Percentiles rank a stretch among this genome's conserved stretches.
phyloP scores from a whole-genome alignment of 2,888 invertebrate genomes.

The Acanthosoma haemorrhoidale region DNA sequence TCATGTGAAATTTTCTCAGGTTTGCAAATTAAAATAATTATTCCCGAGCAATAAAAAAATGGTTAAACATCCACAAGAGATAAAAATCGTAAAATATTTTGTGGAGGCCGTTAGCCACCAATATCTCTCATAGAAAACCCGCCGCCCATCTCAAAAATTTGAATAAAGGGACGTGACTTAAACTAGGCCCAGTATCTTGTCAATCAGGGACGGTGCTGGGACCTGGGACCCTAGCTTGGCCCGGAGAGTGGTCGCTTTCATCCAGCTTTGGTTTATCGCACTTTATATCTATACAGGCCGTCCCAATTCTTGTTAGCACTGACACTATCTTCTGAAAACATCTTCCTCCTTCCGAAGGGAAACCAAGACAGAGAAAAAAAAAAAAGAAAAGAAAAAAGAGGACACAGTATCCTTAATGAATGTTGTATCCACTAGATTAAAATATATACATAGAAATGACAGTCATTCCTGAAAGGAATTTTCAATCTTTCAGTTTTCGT shows the following conservation, averaged over 20 bases:
- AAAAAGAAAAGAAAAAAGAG: neutral
- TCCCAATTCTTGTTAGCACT: constrained; percentile 12
- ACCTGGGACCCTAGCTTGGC: neutral
- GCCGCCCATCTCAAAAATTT: no score
- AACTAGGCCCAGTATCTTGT: neutral
- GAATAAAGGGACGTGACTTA: neutral
- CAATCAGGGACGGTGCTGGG: no score
- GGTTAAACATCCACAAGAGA: no score
- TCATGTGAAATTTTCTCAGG: no score
- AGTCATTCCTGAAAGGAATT: constrained; percentile 13
- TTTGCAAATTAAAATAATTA: no score
- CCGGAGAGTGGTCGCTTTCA: neutral
- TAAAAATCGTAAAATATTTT: no score
- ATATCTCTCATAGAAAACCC: no score
- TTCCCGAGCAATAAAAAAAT: no score
- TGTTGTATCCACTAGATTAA: constrained; percentile 16
- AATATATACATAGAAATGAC: constrained; percentile 11
- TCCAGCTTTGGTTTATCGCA: neutral
- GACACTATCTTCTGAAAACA: constrained; percentile 17
- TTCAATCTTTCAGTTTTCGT: neutral
- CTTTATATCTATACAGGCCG: constrained; percentile 6
- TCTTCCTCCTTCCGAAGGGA: neutral
- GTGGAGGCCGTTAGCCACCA: no score
- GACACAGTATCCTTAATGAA: constrained; percentile 5
- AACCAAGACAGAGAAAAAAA: no score